Conservation (phyloP, 2,888 invertebrate species). For the Clitarchus hookeri region DNA sequence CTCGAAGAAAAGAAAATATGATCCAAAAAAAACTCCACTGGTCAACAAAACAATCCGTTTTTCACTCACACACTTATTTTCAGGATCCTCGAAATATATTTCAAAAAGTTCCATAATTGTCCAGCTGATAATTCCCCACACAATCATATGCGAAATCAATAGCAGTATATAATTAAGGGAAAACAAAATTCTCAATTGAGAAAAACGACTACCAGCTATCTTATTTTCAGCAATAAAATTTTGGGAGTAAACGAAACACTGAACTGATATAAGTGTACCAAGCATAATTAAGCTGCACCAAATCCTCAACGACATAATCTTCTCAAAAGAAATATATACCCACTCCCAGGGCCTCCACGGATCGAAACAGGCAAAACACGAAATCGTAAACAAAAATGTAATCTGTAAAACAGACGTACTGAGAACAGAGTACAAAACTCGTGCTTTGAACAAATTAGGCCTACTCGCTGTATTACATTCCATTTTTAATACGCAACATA, state of each 20-base stretch:
- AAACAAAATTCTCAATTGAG: conserved; percentile 66
- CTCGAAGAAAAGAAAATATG: conserved; percentile 59
- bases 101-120: conserved; percentile 69
- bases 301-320: neutral
- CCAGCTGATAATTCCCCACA: conserved; percentile 71
- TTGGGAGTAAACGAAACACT: conserved; percentile 68
- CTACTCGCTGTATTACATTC: no score
- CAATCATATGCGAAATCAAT: conserved; percentile 62
- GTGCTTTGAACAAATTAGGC: neutral
- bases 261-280: neutral
- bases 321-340: neutral
- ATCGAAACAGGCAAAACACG: neutral
- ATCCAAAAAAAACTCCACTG: conserved; percentile 70
- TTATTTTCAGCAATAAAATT: conserved; percentile 66
- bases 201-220: conserved; percentile 69
- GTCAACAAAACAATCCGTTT: conserved; percentile 69
- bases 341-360: neutral
- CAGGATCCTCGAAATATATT: conserved; percentile 59
- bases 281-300: neutral
- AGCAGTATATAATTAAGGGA: conserved; percentile 64
- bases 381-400: neutral
- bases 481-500: no score
- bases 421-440: neutral
- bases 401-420: neutral
- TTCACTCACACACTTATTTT: conserved; percentile 66